Conservation (phyloP, 2,113 vertebrate species). For the Stegostoma tigrinum region DNA sequence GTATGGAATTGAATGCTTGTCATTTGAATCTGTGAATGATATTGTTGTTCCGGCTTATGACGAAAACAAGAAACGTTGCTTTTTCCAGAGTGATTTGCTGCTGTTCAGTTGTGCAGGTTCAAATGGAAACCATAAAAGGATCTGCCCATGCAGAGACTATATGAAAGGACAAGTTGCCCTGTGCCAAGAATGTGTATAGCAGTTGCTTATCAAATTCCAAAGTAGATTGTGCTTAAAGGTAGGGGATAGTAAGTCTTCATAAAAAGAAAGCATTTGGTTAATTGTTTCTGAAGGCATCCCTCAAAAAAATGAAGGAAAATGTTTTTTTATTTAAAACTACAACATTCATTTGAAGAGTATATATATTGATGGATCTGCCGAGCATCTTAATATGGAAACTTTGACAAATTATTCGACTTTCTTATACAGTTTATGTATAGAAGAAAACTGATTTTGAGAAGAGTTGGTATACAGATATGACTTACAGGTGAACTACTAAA, state of each 20-base stretch:
- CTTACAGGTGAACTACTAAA: neutral
- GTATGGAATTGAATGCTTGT: slow-evolving; percentile 77
- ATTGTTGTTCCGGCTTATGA: slow-evolving; percentile 84
- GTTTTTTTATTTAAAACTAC: neutral
- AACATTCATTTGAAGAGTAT: neutral
- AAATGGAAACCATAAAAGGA: slow-evolving; percentile 67
- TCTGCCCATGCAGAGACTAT: slow-evolving; percentile 97
- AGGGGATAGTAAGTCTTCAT: neutral
- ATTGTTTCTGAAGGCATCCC: neutral
- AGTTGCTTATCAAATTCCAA: slow-evolving; percentile 32
- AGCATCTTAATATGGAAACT: neutral
- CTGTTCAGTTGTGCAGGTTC: slow-evolving; percentile 94
- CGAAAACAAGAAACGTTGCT: slow-evolving; percentile 71
- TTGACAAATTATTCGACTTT: no score
- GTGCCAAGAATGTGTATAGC: slow-evolving; percentile 91
- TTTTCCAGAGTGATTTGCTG: slow-evolving; percentile 89
- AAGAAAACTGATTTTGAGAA: neutral
- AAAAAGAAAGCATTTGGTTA: neutral
- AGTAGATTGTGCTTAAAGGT: neutral
- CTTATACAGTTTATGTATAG: no score
- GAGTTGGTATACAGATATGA: neutral
- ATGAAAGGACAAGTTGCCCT: slow-evolving; percentile 97
- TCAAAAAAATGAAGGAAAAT: neutral
- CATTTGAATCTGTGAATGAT: slow-evolving; percentile 75
- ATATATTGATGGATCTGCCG: neutral